Percentiles rank a stretch among this genome's conserved stretches.
These are phyloP conservation scores for Stenichneumon culpator DNA, from an alignment of 2,888 invertebrate species.

Conservation along the genomic window DNA sequence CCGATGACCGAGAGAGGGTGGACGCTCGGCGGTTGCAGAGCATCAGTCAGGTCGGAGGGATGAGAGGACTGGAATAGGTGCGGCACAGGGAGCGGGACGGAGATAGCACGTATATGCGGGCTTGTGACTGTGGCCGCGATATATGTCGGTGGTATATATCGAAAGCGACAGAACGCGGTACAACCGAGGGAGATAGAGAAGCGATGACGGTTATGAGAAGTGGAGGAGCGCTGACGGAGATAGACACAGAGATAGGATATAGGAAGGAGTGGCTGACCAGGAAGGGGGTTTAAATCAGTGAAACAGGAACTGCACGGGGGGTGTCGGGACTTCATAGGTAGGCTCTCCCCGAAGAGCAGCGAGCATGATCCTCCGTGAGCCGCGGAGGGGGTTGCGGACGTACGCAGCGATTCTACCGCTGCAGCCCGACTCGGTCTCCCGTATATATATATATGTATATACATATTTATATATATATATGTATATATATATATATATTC, in stretches of 20 bases:
- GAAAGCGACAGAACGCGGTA: slow-evolving; percentile 14
- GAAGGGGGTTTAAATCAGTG: slow-evolving; percentile 44
- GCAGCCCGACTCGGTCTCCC: slow-evolving; percentile 40
- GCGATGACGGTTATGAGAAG: slow-evolving; percentile 38
- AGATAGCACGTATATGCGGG: slow-evolving; percentile 53
- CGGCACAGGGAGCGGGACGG: slow-evolving; percentile 38
- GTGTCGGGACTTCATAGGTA: slow-evolving; percentile 12
- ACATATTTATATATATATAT: neutral
- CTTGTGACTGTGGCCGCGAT: slow-evolving; percentile 58
- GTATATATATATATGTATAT: neutral
- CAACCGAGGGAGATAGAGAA: slow-evolving; percentile 26
- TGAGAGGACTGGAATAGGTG: slow-evolving; percentile 43
- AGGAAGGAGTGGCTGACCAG: slow-evolving; percentile 34
- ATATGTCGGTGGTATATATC: slow-evolving; percentile 9
- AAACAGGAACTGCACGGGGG: slow-evolving; percentile 34
- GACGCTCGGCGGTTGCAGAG: slow-evolving; percentile 68
- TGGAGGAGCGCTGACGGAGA: slow-evolving; percentile 64
- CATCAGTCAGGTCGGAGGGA: slow-evolving; percentile 42
- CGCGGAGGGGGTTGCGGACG: slow-evolving; percentile 16
- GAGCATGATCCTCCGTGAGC: slow-evolving; percentile 7
- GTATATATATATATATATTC: neutral
- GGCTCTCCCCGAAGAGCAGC: slow-evolving; percentile 21
- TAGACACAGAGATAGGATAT: slow-evolving; percentile 38
- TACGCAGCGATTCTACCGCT: slow-evolving; percentile 42
- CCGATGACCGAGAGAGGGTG: slow-evolving; percentile 76